phyloP scores from a whole-genome alignment of 2,888 invertebrate genomes.

The Lacanobia oleracea region DNA sequence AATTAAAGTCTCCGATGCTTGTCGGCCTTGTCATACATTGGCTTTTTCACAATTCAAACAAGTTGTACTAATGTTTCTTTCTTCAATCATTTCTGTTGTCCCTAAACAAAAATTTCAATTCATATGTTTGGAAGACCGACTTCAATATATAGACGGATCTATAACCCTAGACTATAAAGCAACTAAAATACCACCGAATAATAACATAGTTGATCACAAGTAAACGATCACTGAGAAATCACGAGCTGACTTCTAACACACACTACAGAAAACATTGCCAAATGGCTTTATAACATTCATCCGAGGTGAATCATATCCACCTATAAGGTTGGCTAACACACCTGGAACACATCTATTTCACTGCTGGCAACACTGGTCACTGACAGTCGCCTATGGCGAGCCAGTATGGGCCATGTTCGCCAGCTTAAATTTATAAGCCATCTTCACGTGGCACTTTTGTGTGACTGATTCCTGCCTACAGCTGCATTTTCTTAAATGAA shows the following conservation, averaged over 20 bases:
- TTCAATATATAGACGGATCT: neutral
- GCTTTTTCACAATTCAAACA: neutral
- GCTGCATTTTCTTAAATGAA: constrained; percentile 19
- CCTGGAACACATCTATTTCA: constrained; percentile 58
- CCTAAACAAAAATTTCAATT: neutral
- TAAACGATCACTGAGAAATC: constrained; percentile 82
- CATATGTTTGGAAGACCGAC: neutral
- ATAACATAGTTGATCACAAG: constrained; percentile 75
- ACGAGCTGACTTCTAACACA: constrained; percentile 68
- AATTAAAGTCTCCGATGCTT: constrained; percentile 34
- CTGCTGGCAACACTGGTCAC: constrained; percentile 33
- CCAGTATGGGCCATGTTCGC: constrained; percentile 17
- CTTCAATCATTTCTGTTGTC: neutral
- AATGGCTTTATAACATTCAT: constrained; percentile 43
- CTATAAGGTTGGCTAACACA: constrained; percentile 58
- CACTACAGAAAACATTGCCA: constrained; percentile 50
- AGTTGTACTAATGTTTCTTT: neutral
- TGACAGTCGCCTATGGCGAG: constrained; percentile 32
- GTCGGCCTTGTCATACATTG: neutral
- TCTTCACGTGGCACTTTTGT: constrained; percentile 8
- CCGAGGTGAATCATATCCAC: constrained; percentile 48
- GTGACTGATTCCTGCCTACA: constrained; percentile 38
- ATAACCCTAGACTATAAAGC: neutral
- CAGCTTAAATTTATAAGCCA: constrained; percentile 9
- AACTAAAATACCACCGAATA: constrained; percentile 43